These are phyloP conservation scores for Sebastes hubbsi DNA, from an alignment of 2,797 vertebrate species.

Conservation along the genomic window DNA sequence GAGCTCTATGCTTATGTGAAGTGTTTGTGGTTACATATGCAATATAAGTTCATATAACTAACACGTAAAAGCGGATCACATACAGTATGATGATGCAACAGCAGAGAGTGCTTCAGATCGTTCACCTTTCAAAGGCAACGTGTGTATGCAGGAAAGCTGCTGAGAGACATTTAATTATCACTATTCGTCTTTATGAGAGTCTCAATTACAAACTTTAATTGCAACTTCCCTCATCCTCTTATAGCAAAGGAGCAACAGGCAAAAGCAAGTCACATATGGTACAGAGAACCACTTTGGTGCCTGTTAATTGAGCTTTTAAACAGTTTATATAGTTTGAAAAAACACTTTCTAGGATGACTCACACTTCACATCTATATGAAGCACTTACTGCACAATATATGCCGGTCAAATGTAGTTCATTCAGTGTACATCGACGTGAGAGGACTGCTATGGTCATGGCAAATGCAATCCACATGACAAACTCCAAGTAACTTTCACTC, in stretches of 20 bases:
- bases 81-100: not conserved
- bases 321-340: not conserved
- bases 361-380: not conserved
- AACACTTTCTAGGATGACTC: not conserved
- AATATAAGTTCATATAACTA: not conserved
- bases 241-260: not conserved
- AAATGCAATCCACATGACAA: slow-evolving; percentile 15
- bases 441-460: slow-evolving; percentile 5
- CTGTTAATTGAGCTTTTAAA: not conserved
- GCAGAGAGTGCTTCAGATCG: not conserved
- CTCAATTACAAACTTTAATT: slow-evolving; percentile 4
- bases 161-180: slow-evolving; percentile 9
- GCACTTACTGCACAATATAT: not conserved
- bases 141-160: not conserved
- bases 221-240: not conserved
- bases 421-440: not conserved
- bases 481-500: slow-evolving; percentile 6
- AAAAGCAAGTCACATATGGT: not conserved
- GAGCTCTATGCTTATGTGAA: not conserved
- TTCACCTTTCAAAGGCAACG: slow-evolving; percentile 9
- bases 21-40: not conserved
- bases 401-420: not conserved
- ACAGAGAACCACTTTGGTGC: not conserved
- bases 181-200: slow-evolving; percentile 1
- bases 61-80: not conserved